Percentiles rank a stretch among this genome's conserved stretches.
phyloP scores from a whole-genome alignment of 2,888 invertebrate species.

The Chaetogeoica ovagalla region DNA sequence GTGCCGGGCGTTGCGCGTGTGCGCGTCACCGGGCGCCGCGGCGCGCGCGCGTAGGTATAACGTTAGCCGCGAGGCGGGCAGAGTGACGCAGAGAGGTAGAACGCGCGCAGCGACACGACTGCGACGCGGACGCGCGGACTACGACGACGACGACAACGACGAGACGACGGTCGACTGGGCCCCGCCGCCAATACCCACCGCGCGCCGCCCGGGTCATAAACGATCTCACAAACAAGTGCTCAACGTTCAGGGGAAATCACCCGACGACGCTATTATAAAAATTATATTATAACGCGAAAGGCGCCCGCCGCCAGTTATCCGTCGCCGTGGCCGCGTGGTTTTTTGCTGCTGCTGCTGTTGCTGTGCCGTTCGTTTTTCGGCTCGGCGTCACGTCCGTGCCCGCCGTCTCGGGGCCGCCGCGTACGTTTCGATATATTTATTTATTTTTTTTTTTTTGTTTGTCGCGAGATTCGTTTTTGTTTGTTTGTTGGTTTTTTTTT shows the following conservation, averaged over 20 bases:
- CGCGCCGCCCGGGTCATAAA: conserved; percentile 57
- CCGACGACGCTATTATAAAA: conserved; percentile 41
- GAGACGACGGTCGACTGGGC: conserved; percentile 59
- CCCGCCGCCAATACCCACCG: conserved; percentile 59
- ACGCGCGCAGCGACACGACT: conserved; percentile 54
- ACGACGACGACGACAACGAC: conserved; percentile 59
- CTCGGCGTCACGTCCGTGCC: too few relatives aligned
- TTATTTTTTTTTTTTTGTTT: too few relatives aligned
- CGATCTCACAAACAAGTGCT: conserved; percentile 46
- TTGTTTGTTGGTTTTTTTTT: too few relatives aligned
- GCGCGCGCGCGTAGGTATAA: neutral
- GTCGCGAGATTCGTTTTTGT: neutral
- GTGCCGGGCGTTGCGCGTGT: neutral
- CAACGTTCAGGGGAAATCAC: conserved; percentile 55
- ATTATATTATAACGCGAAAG: conserved; percentile 45
- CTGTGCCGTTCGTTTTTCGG: too few relatives aligned
- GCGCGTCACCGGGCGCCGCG: neutral
- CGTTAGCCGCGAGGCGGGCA: neutral
- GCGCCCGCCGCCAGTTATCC: conserved; percentile 19
- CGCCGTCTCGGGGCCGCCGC: neutral
- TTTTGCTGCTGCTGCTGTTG: too few relatives aligned
- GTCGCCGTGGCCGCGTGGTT: conserved; percentile 26
- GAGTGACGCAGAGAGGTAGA: conserved; percentile 54
- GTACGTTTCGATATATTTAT: neutral
- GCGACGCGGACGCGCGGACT: conserved; percentile 63